Base-by-base conservation (phyloP, 2,888 invertebrate species). In the Toxonevra muliebris region DNA sequence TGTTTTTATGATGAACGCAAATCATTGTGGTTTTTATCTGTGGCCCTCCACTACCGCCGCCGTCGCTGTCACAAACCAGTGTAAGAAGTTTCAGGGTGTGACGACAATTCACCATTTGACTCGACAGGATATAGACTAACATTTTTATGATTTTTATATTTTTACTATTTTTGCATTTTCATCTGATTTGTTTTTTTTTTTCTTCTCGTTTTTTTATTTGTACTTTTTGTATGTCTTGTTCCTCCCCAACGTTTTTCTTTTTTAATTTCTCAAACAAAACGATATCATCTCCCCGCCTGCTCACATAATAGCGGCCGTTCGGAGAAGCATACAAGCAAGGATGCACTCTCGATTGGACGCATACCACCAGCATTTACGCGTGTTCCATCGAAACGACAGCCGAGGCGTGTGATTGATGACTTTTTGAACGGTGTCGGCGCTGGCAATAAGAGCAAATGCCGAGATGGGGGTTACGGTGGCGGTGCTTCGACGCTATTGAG, bases 291-390 rank as follows among this genome's bases (percentile, higher is more conserved):
- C 30, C 30, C 3, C 30, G 30, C 30, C 30, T 7, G 13, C 42
- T 19, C 66, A 58, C 55, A 52, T 40, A 15, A 5, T 50, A 69
- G 92, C 80, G 91, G 90, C 42, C 87, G 92, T 73, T 90, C 90
- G 9, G 88, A 89, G 78, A 88, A 88, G 74, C 85, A 86, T 71
- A 79, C 82, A 65, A 77, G 82, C 71, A 85, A 84, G 80, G 85
- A 85, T 81, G 84, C 83, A 73, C 80, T 84, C 66, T 80, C 82
- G 68, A 78, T 84, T 72, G 82, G 87, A 65, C 85, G 89, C 63
- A 89, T 91, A 61, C 92, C 92, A 69, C 92, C 93, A 55, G 87
- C 90, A 70, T 93, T 94, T 85, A 91, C 91, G 65, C 88, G 94
- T 74, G 91, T 92, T 12, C 93, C 93, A 55, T 93, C 93, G 76